Base-by-base conservation (phyloP, 2,797 vertebrate species). In the Alectoris magna region DNA sequence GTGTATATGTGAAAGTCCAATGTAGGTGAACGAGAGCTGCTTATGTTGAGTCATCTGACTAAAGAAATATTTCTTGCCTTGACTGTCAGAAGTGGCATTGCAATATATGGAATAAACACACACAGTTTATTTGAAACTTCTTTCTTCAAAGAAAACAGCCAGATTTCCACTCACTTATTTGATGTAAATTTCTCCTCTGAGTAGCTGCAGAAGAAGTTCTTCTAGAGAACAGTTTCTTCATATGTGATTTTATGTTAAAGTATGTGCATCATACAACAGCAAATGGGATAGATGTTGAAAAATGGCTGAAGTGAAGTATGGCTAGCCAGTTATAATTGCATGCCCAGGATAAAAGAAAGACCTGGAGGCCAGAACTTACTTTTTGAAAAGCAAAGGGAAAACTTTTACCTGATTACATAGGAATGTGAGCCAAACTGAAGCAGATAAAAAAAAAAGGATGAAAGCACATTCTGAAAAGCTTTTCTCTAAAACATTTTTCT, bases 221-320 rank as follows among this genome's bases (percentile, higher is more conserved):
- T 86, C 38, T 41, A 91, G 71, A 94, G 85, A 91, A 36, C 88
- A 90, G 18, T 63, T 93, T 95, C 93, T 69, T 95, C 55, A 85
- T 92, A 82, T 39, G 64, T 15, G 12, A 90, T 73, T 90, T 69
- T 69, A 34, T 53, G 23, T 60, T 69, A 34, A 60, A 29, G 11
- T 56, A 48, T 3, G 22, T 69, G 21, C 3, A 18, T 66, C 6
- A 3, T 46, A n/a, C 60, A 19, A 87, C 34, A 76, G 27, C 44
- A 79, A 49, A 72, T 53, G 10, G 16, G 29, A 67, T 73, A 68
- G 39, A 44, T 53, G 23, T 2, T 63, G 51, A 44, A 55, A 68
- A 78, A 44, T 36, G 16, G 5, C 17, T 81, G 41, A 59, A 3
- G 5, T 46, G 39, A 80, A 38, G 43, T 63, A 63, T 17, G 17